These are phyloP conservation scores for Nephrotoma guestfalica DNA, from an alignment of 2,888 invertebrate species.

Conservation along the genomic window DNA sequence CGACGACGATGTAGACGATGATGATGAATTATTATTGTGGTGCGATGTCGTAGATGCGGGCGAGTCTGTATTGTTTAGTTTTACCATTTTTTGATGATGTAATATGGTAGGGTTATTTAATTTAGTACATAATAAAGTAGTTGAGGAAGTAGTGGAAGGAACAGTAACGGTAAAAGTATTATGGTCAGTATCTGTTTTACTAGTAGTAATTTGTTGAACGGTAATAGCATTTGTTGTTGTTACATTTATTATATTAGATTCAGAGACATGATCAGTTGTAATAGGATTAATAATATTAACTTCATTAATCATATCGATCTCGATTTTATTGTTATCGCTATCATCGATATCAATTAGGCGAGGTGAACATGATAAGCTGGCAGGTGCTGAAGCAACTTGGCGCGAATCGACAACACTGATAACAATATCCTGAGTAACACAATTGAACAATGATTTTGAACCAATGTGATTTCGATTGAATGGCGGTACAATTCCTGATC, in stretches of 20 bases:
- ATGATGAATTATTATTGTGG: background rate
- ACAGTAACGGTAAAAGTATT: background rate
- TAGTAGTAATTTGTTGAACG: background rate
- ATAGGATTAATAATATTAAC: conserved; percentile 9
- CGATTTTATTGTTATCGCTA: background rate
- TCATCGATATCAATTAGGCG: background rate
- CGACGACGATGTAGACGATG: conserved; percentile 25
- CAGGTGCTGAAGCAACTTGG: background rate
- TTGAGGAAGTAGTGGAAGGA: conserved; percentile 6
- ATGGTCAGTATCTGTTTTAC: background rate
- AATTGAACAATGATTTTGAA: background rate
- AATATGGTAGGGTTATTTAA: conserved; percentile 19
- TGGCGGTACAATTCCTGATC: background rate
- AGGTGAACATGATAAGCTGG: background rate
- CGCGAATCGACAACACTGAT: background rate
- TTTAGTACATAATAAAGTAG: conserved; percentile 16
- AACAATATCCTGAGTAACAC: background rate
- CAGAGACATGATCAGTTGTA: conserved; percentile 12
- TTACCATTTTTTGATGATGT: conserved; percentile 15
- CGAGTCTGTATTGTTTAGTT: conserved; percentile 27
- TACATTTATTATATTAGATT: background rate
- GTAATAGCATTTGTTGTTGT: conserved; percentile 9
- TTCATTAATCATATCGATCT: background rate
- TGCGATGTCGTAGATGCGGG: conserved; percentile 21
- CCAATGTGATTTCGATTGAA: background rate